phyloP scores from a whole-genome alignment of 2,888 invertebrate genomes.

The Lamellibrachia satsuma region DNA sequence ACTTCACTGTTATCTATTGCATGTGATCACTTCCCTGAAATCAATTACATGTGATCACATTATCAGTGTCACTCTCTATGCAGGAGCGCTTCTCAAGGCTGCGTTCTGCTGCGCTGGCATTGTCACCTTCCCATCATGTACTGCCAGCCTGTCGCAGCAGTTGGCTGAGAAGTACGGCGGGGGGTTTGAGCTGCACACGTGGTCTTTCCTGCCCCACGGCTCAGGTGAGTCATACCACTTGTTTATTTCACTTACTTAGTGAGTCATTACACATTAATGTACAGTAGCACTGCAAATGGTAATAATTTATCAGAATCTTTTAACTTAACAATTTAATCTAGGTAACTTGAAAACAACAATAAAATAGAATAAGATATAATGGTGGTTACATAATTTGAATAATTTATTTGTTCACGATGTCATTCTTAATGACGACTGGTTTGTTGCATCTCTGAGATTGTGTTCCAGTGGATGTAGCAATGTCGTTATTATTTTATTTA shows the following conservation, averaged over 20 bases:
- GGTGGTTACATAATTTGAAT: no score
- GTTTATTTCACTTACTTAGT: no score
- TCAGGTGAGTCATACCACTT: slow-evolving; percentile 58
- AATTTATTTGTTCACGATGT: no score
- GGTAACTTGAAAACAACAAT: no score
- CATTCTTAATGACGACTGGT: no score
- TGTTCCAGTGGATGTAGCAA: neutral
- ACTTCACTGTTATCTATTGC: no score
- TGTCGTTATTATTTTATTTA: neutral
- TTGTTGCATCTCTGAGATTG: no score
- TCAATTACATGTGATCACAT: neutral
- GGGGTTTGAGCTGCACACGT: slow-evolving; percentile 67
- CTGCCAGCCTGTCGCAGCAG: slow-evolving; percentile 54
- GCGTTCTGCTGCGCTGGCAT: slow-evolving; percentile 66
- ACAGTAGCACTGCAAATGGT: no score
- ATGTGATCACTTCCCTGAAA: neutral
- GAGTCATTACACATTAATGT: no score
- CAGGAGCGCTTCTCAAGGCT: slow-evolving; percentile 68
- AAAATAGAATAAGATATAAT: no score
- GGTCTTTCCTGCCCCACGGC: slow-evolving; percentile 68
- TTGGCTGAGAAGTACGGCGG: slow-evolving; percentile 59
- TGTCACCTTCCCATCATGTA: slow-evolving; percentile 51
- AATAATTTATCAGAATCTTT: no score
- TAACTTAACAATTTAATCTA: no score
- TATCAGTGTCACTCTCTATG: slow-evolving; percentile 14